Evolutionary conservation across 1,140 invertebrate species (phyloP), one percentile per base, ranked within the genome.

Genomic region (Macrosteles quadrilineatus): DNA sequence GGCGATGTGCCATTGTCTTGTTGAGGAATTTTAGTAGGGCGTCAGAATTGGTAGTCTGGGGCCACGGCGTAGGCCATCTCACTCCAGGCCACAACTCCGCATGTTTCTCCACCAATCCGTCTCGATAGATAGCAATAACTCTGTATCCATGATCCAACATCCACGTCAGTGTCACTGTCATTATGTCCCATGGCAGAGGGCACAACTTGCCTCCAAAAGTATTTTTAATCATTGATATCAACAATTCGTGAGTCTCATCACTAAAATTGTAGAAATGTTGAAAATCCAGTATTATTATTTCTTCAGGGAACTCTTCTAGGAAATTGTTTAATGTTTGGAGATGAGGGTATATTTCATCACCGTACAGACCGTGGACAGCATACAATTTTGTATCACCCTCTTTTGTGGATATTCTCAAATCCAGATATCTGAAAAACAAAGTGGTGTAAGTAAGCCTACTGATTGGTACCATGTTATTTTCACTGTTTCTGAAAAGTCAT

Each of bases 181-280:
- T 14, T n/a, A 88, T 78, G 71, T 86, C 81, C 12, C 79, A 76
- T 17, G 82, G 80, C 30, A 83, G 77, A 0, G 90, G 90, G 72
- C 90, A 88, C 2, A 95, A 76, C 71, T 85, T 86, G 0, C 80
- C 74, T 0, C 84, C 85, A 77, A 92, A 93, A 31, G 87, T 83
- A n/a, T 81, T 78, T 1, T 85, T 80, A 0, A 95, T 76, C 30
- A 85, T 81, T 1, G 81, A 77, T 14, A 92, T 85, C 1, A 94
- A 78, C 64, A 79, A 83, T 6, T 81, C 76, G 76, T 95, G 93
- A 73, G 90, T 83, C 25, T 78, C 73, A 6, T 84, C 77, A 4
- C 80, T 83, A 78, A 96, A 89, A 0, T 82, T 81, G 78, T 95
- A 95, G 78, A 95, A 92, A 83, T 96, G 93, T 77, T 95, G 93